Conservation (phyloP, 2,113 vertebrate genomes). For the Aegithalos caudatus region DNA sequence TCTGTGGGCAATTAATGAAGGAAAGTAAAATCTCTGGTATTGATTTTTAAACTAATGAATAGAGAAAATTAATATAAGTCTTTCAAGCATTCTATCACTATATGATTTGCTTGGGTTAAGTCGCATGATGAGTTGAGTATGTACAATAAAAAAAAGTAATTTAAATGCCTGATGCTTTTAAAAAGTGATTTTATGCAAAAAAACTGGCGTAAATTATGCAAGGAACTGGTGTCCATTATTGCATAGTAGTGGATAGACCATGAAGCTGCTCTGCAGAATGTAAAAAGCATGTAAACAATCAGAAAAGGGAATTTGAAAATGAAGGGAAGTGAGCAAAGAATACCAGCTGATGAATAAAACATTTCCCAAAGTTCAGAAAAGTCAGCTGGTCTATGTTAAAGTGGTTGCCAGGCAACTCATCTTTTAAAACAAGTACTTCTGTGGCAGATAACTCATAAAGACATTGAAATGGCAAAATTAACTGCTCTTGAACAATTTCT, state of each 20-base stretch:
- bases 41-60: neutral
- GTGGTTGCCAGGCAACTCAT: slow-evolving; percentile 76
- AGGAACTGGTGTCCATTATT: neutral
- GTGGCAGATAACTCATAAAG: slow-evolving; percentile 72
- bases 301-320: slow-evolving; percentile 55
- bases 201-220: neutral
- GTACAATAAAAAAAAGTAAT: neutral
- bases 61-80: neutral
- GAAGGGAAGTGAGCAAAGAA: slow-evolving; percentile 62
- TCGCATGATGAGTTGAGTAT: neutral
- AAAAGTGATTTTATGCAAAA: neutral
- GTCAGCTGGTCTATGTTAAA: slow-evolving; percentile 69
- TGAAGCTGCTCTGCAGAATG: slow-evolving; percentile 21
- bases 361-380: slow-evolving; percentile 70
- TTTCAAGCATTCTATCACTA: neutral
- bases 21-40: neutral
- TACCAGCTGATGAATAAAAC: slow-evolving; percentile 76
- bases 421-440: slow-evolving; percentile 70
- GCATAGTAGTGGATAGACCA: neutral
- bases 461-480: slow-evolving; percentile 61
- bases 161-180: neutral
- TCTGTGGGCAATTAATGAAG: neutral
- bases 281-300: slow-evolving; percentile 58
- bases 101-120: neutral
- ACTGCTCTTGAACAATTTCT: slow-evolving; percentile 67